Conservation (phyloP, 2,113 vertebrate species). For the Globicephala melas region DNA sequence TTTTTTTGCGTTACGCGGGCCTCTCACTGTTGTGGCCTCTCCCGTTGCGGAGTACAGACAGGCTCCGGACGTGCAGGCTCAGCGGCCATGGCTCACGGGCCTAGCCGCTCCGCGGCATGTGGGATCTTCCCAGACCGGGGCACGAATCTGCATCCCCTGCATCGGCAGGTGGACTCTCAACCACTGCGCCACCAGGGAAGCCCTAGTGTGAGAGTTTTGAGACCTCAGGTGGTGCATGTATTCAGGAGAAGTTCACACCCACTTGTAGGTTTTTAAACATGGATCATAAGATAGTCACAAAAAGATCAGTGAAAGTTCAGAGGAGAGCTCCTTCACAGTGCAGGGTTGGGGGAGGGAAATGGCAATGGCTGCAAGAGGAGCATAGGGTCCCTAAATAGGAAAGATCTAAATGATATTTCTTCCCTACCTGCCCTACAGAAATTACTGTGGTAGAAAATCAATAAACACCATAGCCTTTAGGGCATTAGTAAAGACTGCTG, state of each 20-base stretch:
- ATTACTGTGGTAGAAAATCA: not conserved
- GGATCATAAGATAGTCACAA: not conserved
- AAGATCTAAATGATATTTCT: not conserved
- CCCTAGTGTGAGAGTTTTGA: not conserved
- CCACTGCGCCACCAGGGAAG: no score
- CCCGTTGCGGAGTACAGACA: no score
- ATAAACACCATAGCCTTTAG: not conserved
- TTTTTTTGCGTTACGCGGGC: no score
- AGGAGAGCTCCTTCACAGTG: not conserved
- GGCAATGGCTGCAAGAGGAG: not conserved
- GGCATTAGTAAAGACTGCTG: not conserved
- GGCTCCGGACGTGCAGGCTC: no score
- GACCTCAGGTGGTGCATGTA: not conserved
- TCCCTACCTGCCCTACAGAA: not conserved
- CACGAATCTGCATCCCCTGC: no score
- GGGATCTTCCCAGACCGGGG: no score
- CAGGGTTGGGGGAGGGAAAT: not conserved
- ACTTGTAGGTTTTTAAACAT: not conserved
- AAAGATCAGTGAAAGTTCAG: not conserved
- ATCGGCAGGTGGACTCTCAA: no score
- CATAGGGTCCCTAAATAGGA: not conserved
- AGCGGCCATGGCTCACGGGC: no score
- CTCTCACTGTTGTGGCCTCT: no score
- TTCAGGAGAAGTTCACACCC: not conserved
- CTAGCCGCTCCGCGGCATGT: no score